Evolutionary conservation across 2,888 invertebrate species (phyloP).

Genomic region (Argyra leucocephala): DNA sequence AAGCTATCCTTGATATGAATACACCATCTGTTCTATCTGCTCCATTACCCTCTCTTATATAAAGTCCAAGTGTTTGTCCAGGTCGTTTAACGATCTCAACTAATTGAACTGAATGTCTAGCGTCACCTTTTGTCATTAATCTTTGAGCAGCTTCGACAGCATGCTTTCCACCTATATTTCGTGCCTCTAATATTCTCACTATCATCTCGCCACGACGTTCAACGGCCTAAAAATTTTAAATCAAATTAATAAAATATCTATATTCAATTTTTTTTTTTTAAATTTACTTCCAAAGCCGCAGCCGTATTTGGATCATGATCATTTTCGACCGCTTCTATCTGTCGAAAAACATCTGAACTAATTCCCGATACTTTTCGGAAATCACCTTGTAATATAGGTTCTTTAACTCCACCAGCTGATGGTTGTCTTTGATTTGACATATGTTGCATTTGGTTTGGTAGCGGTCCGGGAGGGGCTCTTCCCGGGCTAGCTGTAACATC

Average conservation of each 20-base stretch:
- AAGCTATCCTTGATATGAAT: slow-evolving; percentile 89
- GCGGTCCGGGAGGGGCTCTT: slow-evolving; percentile 64
- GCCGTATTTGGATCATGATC: slow-evolving; percentile 90
- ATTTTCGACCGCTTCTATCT: slow-evolving; percentile 93
- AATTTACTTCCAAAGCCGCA: slow-evolving; percentile 71
- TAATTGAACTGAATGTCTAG: slow-evolving; percentile 70
- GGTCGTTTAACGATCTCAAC: slow-evolving; percentile 99
- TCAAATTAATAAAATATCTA: no score
- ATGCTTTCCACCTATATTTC: slow-evolving; percentile 79
- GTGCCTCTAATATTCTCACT: slow-evolving; percentile 77
- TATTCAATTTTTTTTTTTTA: not conserved
- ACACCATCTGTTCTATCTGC: slow-evolving; percentile 90
- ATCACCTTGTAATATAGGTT: slow-evolving; percentile 80
- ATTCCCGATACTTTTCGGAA: slow-evolving; percentile 94
- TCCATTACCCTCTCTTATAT: slow-evolving; percentile 99
- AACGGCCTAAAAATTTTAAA: slow-evolving; percentile 52
- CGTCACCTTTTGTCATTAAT: slow-evolving; percentile 53
- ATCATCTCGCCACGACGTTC: slow-evolving; percentile 92
- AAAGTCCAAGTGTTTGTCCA: slow-evolving; percentile 94
- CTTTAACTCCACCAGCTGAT: slow-evolving; percentile 38
- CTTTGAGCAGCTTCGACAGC: slow-evolving; percentile 81
- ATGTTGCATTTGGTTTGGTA: slow-evolving; percentile 50
- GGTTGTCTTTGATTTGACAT: slow-evolving; percentile 37
- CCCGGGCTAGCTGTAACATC: slow-evolving; percentile 84
- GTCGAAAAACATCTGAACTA: slow-evolving; percentile 91